Evolutionary conservation across 2,888 invertebrate species (phyloP), one percentile per base, ranked within the genome.

Genomic region (Morpho helenor): DNA sequence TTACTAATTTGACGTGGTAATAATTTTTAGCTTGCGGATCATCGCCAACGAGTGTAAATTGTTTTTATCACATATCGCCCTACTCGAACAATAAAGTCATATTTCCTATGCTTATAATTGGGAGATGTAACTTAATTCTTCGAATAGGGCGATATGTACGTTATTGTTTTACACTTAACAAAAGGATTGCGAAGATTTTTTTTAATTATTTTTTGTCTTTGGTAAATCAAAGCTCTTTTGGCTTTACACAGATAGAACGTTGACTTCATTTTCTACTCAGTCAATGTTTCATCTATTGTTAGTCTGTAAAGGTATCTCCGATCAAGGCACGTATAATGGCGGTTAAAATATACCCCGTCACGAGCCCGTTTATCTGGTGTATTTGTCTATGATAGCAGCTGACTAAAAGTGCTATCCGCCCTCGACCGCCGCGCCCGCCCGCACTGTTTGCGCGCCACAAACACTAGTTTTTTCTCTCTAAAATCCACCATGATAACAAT

Each of bases 351-450:
- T 60, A 63, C 49, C 60, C 57, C 59, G 57, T 59, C 46, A 63
- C 55, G 65, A 63, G 68, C 62, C 63, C 53, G 66, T 67, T 76
- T 76, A 76, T 75, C 75, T 67, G 52, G 58, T 71, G 70, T 86
- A 84, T 87, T 87, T 87, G 80, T 73, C 72, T 65, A 75, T 73
- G 87, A 87, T 87, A 87, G 82, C 77, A 75, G 72, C 70, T 74
- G 73, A 76, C 76, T 80, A 82, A 80, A 82, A 66, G 66, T 64
- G 62, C 67, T 74, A 74, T 74, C 77, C 81, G 80, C 82, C 80
- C 79, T 77, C 70, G 72, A 66, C 71, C 73, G 74, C 66, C 77
- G 76, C 77, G 82, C 84, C 87, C 84, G 82, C 86, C 82, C 84
- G 82, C 75, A 66, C 70, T 82, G 83, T 87, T 81, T 82, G 75